Conservation (phyloP, 1,140 invertebrate genomes). For the Brachionus manjavacas region DNA sequence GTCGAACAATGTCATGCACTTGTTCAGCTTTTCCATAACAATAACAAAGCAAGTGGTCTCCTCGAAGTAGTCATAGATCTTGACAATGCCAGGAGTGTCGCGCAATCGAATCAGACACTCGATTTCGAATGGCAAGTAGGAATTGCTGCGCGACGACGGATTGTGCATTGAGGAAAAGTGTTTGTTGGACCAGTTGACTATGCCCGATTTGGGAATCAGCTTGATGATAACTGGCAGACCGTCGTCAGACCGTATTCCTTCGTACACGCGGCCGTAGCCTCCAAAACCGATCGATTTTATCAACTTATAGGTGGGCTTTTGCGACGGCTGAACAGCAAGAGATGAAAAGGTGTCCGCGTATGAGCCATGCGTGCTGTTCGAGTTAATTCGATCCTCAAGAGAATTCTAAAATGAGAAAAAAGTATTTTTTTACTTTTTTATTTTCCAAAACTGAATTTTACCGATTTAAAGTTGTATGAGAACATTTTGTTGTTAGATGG, state of each 20-base stretch:
- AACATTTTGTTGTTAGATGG: neutral
- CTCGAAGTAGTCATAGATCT: conserved; percentile 34
- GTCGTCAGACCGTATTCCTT: conserved; percentile 16
- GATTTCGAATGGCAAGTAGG: conserved; percentile 32
- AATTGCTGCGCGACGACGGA: neutral
- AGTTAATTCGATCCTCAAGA: conserved; percentile 26
- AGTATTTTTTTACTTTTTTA: neutral
- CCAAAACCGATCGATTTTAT: conserved; percentile 35
- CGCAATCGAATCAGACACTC: conserved; percentile 23
- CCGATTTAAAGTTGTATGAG: conserved; percentile 22
- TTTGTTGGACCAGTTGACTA: conserved; percentile 40
- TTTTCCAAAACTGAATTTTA: neutral
- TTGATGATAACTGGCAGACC: conserved; percentile 27
- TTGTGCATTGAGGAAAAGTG: conserved; percentile 16
- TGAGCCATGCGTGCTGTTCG: conserved; percentile 34
- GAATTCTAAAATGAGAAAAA: neutral
- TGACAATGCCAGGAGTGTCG: conserved; percentile 25
- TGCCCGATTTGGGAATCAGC: conserved; percentile 38
- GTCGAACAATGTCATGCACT: conserved; percentile 39
- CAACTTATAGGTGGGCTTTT: conserved; percentile 35
- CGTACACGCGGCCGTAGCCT: conserved; percentile 28
- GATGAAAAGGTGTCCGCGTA: conserved; percentile 36
- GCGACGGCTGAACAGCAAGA: neutral
- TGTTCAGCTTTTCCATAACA: conserved; percentile 33
- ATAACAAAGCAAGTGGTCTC: conserved; percentile 35